These are phyloP conservation scores for Merodon equestris DNA, from an alignment of 2,888 invertebrate species.

Conservation along the genomic window DNA sequence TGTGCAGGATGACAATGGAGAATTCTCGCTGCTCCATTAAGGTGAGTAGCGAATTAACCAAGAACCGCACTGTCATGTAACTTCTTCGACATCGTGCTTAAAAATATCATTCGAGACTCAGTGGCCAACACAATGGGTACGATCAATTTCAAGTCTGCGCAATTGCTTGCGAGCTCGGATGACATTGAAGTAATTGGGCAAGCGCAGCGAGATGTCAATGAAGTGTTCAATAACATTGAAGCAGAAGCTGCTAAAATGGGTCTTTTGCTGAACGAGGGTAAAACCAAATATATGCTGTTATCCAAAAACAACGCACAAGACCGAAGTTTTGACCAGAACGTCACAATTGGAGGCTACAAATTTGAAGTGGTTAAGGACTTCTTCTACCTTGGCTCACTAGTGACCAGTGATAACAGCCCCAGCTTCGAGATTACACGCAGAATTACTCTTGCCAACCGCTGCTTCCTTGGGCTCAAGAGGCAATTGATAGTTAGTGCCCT, in stretches of 20 bases:
- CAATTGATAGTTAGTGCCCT: no score
- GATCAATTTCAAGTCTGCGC: no score
- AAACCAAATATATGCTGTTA: no score
- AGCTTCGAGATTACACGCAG: not conserved
- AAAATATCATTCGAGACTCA: no score
- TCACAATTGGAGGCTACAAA: no score
- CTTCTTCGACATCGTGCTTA: not conserved
- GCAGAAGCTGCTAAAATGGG: no score
- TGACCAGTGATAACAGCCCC: not conserved
- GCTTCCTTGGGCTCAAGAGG: not conserved
- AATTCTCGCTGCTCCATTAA: not conserved
- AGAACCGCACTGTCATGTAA: not conserved
- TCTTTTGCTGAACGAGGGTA: no score
- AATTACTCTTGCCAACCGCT: constrained; percentile 1
- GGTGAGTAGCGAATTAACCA: not conserved
- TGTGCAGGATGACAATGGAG: constrained; percentile 2
- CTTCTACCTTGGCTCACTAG: no score
- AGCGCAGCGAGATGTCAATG: not conserved
- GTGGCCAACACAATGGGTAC: not conserved
- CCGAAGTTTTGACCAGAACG: no score
- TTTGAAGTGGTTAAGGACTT: no score
- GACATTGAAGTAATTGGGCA: not conserved
- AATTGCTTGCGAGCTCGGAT: no score
- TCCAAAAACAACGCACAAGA: no score
- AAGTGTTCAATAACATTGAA: not conserved